Evolutionary conservation across 2,888 invertebrate species (phyloP).

Genomic region (Scaptomyza caliginosa): DNA sequence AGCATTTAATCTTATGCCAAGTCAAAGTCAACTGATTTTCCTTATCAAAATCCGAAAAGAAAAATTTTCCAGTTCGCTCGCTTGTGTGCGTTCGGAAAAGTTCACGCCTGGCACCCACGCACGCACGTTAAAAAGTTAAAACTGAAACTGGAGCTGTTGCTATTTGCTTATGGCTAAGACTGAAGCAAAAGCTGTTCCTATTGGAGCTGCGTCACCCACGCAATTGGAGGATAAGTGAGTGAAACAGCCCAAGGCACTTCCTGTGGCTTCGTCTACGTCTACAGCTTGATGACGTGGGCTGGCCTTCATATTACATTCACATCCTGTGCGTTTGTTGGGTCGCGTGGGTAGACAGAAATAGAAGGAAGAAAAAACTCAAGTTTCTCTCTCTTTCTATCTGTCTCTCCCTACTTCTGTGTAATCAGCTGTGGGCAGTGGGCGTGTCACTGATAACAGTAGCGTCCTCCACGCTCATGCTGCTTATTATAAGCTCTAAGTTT

Average conservation of each 20-base stretch:
- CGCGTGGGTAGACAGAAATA: slow-evolving; percentile 36
- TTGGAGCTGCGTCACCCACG: slow-evolving; percentile 29
- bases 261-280: slow-evolving; percentile 32
- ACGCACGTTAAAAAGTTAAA: neutral
- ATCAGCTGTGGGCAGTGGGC: slow-evolving; percentile 35
- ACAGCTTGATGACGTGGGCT: slow-evolving; percentile 36
- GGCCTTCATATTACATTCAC: slow-evolving; percentile 1
- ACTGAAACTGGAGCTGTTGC: neutral
- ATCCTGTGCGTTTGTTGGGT: neutral
- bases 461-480: slow-evolving; percentile 6
- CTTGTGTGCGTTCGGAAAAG: neutral
- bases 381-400: neutral
- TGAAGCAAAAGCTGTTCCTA: neutral
- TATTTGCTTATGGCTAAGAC: too few relatives aligned
- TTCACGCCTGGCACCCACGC: neutral
- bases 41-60: neutral
- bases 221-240: slow-evolving; percentile 16
- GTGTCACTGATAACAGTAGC: slow-evolving; percentile 48
- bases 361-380: slow-evolving; percentile 1
- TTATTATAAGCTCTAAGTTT: slow-evolving; percentile 50
- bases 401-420: slow-evolving; percentile 11
- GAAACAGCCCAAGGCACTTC: slow-evolving; percentile 27
- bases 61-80: neutral
- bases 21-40: neutral
- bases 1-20: neutral